Base-by-base conservation (phyloP, 2,888 invertebrate genomes). In the Resseliella maxima region DNA sequence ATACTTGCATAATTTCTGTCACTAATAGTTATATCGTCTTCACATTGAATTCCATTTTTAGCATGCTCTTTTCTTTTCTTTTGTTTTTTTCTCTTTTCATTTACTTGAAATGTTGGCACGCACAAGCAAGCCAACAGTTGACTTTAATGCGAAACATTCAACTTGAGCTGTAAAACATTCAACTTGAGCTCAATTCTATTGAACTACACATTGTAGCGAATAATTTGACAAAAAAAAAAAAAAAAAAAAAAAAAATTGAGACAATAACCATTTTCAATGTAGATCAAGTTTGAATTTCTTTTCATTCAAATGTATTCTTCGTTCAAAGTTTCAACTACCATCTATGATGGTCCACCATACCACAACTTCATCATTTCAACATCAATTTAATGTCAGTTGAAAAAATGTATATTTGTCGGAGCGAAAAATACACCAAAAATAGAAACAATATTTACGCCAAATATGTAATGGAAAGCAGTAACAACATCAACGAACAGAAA, bases 361-460 rank as follows among this genome's bases (percentile, higher is more conserved):
- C 5, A 31, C 31, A 72, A 72, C 72, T 72, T 35, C 72, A 72
- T 72, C 31, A 72, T 72, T 31, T 72, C 12, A 27, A 27, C 72
- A 72, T 31, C 72, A 72, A 72, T 72, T 72, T 72, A 72, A 72
- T 72, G 72, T 27, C 72, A n/a, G 72, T 72, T 5, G 59, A 24
- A 24, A 27, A 35, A 72, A 72, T 31, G 31, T 31, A 59, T 72
- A 72, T 72, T 72, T 72, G 31, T 72, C 10, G 72, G 1, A 15
- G 31, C 6, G 31, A 27, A 72, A 72, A 72, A 31, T 12, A 72
- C 1, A 72, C 0, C 31, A 31, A 72, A 15, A 59, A 59, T 5
- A 24, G 3, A 24, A 24, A 59, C 15, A 59, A 59, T 59, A 59
- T 24, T 2, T 12, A 2, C 6, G 59, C 72, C 10, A 72, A 35